phyloP scores from a whole-genome alignment of 2,797 vertebrate species.

The Sus cebifrons region DNA sequence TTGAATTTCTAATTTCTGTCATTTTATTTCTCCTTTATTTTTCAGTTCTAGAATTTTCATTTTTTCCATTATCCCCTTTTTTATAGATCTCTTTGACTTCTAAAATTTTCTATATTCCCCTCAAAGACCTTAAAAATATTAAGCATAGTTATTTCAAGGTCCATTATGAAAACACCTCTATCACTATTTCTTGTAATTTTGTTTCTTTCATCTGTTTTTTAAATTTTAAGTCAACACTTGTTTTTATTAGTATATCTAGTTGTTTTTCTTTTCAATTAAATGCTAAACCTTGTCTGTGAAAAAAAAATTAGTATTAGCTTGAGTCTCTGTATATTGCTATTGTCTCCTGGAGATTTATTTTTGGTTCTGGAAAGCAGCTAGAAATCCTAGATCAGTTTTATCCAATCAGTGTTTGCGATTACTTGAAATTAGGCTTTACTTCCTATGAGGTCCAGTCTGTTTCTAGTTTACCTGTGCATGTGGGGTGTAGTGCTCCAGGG shows the following conservation, averaged over 20 bases:
- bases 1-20: slow-evolving; percentile 9
- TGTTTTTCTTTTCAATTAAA: not conserved
- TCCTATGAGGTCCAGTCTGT: not conserved
- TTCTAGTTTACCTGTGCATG: not conserved
- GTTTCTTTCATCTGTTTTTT: not conserved
- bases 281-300: not conserved
- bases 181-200: not conserved
- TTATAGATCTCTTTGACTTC: not conserved
- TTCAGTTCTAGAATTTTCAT: slow-evolving; percentile 3
- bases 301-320: not conserved
- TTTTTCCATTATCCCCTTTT: not conserved
- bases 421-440: not conserved
- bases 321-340: not conserved
- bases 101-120: slow-evolving; percentile 1
- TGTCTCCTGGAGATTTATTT: not conserved
- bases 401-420: not conserved
- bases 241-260: not conserved
- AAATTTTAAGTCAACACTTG: not conserved
- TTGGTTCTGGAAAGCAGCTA: not conserved
- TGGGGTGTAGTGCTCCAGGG: not conserved
- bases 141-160: slow-evolving; percentile 3
- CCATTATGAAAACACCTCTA: not conserved
- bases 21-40: not conserved
- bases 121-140: not conserved
- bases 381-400: not conserved